Conservation (phyloP, 2,113 vertebrate genomes). For the Lepus americanus region DNA sequence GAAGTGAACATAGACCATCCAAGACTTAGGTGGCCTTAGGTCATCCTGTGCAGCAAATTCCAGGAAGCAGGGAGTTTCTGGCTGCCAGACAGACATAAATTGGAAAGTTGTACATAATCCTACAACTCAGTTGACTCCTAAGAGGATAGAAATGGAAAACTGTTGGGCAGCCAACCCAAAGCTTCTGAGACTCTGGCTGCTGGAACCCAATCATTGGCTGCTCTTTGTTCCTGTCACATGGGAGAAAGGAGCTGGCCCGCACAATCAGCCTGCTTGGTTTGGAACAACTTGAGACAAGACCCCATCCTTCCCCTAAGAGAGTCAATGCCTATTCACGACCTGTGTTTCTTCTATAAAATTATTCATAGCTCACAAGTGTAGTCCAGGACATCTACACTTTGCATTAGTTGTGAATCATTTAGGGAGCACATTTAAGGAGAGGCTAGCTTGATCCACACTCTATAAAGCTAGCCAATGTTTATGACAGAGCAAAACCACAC, state of each 20-base stretch:
- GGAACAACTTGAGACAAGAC: neutral
- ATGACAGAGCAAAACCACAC: neutral
- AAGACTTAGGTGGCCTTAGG: neutral
- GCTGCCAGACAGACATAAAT: constrained; percentile 18
- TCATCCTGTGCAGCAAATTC: constrained; percentile 59
- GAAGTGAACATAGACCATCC: neutral
- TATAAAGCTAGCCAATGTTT: neutral
- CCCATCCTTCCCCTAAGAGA: neutral
- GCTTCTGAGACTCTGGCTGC: constrained; percentile 24
- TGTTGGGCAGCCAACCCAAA: constrained; percentile 36
- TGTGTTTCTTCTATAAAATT: neutral
- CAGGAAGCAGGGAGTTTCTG: constrained; percentile 20
- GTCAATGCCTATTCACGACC: neutral
- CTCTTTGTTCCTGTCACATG: neutral
- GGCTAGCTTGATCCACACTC: too few relatives aligned
- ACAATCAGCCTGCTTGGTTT: neutral
- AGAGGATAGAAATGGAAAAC: constrained; percentile 64
- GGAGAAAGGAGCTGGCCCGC: neutral
- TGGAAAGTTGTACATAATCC: constrained; percentile 12
- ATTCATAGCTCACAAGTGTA: too few relatives aligned
- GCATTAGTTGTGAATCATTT: neutral
- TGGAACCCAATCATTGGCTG: neutral
- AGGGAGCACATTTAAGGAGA: neutral
- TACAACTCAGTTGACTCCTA: constrained; percentile 35
- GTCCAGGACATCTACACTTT: neutral